Evolutionary conservation across 2,888 invertebrate genomes (phyloP).

Genomic region (Xestia rhomboidea): DNA sequence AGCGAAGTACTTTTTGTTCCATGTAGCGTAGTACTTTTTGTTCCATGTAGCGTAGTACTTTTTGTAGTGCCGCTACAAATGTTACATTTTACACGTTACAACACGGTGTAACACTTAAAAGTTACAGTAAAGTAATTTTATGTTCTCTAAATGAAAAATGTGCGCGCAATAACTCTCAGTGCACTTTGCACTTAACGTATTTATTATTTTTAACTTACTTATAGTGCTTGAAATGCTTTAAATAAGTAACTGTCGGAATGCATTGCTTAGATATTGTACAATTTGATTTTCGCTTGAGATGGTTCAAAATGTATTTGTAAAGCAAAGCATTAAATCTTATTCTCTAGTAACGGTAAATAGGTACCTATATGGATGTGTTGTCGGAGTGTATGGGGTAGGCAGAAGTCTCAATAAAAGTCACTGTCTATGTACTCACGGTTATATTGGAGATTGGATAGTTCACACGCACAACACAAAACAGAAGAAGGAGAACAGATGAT

Average conservation of each 20-base stretch:
- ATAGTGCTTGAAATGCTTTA: conserved; percentile 22
- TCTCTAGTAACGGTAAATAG: not conserved
- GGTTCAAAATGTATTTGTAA: not conserved
- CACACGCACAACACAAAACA: no score
- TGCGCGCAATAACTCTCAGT: conserved; percentile 13
- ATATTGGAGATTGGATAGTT: no score
- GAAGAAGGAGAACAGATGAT: no score
- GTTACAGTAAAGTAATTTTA: conserved; percentile 26
- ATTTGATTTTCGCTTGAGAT: not conserved
- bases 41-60: no score
- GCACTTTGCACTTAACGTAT: conserved; percentile 31
- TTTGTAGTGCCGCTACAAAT: no score
- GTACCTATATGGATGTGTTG: no score
- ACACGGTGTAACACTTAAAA: conserved; percentile 1
- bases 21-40: no score
- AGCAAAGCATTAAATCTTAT: not conserved
- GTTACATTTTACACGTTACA: not conserved
- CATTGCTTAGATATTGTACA: not conserved
- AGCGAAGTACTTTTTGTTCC: no score
- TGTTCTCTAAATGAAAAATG: conserved; percentile 51
- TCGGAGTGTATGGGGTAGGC: no score
- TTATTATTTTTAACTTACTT: conserved; percentile 47
- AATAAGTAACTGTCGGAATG: not conserved
- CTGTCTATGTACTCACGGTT: no score
- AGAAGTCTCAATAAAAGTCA: no score